Evolutionary conservation across 1,140 invertebrate genomes (phyloP).

Genomic region (Diuraphis noxia): DNA sequence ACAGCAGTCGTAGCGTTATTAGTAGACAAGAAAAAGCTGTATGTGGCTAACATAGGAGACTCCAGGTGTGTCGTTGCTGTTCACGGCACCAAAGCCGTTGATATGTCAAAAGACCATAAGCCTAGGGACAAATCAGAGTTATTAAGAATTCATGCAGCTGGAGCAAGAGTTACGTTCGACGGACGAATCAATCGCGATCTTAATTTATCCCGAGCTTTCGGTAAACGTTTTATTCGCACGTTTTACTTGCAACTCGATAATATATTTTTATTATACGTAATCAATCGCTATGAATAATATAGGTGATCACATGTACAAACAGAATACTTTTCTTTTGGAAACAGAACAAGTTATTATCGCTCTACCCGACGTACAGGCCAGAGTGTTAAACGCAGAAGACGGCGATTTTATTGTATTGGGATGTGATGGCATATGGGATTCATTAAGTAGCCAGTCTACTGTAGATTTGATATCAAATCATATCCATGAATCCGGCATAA

Average conservation of each 20-base stretch:
- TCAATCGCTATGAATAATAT: neutral
- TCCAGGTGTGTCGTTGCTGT: slow-evolving; percentile 93
- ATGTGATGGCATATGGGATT: slow-evolving; percentile 99
- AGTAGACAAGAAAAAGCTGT: slow-evolving; percentile 70
- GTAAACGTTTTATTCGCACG: slow-evolving; percentile 58
- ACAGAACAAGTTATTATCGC: slow-evolving; percentile 95
- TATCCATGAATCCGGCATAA: slow-evolving; percentile 66
- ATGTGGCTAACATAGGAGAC: slow-evolving; percentile 89
- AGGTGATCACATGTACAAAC: neutral
- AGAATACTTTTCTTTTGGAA: neutral
- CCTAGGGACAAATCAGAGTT: slow-evolving; percentile 89
- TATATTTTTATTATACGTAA: neutral
- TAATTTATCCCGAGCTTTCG: slow-evolving; percentile 93
- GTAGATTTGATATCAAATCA: slow-evolving; percentile 82
- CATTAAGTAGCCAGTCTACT: slow-evolving; percentile 91
- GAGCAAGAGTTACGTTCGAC: slow-evolving; percentile 87
- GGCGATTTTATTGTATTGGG: slow-evolving; percentile 94
- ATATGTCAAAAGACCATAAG: slow-evolving; percentile 95
- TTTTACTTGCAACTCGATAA: neutral
- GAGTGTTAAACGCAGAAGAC: slow-evolving; percentile 69
- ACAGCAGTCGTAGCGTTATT: slow-evolving; percentile 93
- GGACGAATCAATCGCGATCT: slow-evolving; percentile 94
- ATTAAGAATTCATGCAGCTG: slow-evolving; percentile 83
- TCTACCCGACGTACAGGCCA: slow-evolving; percentile 82
- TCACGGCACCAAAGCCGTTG: slow-evolving; percentile 77